Evolutionary conservation across 2,113 vertebrate species (phyloP).

Genomic region (Piprites chloris): DNA sequence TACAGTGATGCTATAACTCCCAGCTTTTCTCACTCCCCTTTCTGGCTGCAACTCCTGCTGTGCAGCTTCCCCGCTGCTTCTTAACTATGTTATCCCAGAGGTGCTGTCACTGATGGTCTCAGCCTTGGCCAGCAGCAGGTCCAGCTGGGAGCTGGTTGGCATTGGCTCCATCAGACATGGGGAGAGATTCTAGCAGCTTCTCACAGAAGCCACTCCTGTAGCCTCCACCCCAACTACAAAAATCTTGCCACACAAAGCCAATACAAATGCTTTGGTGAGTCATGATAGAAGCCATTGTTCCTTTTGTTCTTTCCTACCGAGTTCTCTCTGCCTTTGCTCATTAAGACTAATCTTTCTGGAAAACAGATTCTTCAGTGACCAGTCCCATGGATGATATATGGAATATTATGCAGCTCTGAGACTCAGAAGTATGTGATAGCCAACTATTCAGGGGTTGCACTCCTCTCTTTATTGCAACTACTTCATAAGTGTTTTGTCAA

Average conservation of each 20-base stretch:
- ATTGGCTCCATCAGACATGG: neutral
- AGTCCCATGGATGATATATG: neutral
- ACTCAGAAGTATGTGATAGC: neutral
- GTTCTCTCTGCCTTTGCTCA: neutral
- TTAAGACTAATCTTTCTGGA: neutral
- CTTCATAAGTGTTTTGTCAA: neutral
- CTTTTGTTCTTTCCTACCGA: neutral
- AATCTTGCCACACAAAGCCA: neutral
- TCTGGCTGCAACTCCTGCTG: neutral
- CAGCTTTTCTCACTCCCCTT: too few species aligned
- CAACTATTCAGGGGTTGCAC: neutral
- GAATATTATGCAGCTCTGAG: neutral
- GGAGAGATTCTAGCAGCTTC: neutral
- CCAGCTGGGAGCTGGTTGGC: neutral
- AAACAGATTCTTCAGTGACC: neutral
- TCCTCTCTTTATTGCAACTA: neutral
- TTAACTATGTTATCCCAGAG: neutral
- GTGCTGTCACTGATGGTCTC: neutral
- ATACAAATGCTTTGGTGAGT: neutral
- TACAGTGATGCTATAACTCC: too few species aligned
- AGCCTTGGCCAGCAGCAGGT: neutral
- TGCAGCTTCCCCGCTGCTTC: neutral
- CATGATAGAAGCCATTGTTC: neutral
- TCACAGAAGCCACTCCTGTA: neutral
- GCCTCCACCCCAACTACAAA: neutral